phyloP scores from a whole-genome alignment of 1,140 invertebrate species.

The Babylonia areolata region DNA sequence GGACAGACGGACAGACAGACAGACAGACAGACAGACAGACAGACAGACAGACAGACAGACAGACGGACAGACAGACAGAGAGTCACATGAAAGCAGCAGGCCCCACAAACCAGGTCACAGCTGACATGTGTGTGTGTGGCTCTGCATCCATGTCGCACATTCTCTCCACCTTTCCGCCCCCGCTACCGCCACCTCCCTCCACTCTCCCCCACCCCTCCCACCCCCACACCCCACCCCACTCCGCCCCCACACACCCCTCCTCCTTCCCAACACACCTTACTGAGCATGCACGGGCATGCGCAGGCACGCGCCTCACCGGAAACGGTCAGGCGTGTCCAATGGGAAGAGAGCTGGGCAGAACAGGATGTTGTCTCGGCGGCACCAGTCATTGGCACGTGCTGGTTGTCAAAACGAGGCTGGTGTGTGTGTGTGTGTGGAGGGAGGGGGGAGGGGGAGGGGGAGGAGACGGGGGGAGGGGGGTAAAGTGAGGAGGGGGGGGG shows the following conservation, averaged over 20 bases:
- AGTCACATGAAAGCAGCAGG: neutral
- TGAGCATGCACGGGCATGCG: constrained; percentile 35
- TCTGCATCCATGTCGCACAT: constrained; percentile 33
- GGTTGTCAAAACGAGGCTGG: neutral
- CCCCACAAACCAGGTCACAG: constrained; percentile 3
- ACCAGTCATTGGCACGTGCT: neutral
- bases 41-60: neutral
- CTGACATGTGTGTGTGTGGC: constrained; percentile 37
- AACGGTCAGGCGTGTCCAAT: constrained; percentile 36
- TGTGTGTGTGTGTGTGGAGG: neutral
- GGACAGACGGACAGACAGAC: constrained; percentile 15
- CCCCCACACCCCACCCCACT: constrained; percentile 18
- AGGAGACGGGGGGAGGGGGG: too few relatives aligned
- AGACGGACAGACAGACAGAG: neutral
- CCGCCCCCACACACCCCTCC: neutral
- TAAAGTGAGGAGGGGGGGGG: too few relatives aligned
- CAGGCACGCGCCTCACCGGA: constrained; percentile 37
- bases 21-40: constrained; percentile 21
- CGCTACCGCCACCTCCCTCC: too few relatives aligned
- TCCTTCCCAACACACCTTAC: neutral
- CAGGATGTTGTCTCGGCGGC: constrained; percentile 8
- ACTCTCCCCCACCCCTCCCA: constrained; percentile 26
- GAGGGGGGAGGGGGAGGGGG: too few relatives aligned
- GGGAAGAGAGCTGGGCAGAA: neutral
- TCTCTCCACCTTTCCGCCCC: constrained; percentile 30